A percentile compares a stretch with the other conserved stretches of the same genome.
Evolutionary conservation across 2,888 invertebrate genomes (phyloP).

Genomic region (Junonia oenone): DNA sequence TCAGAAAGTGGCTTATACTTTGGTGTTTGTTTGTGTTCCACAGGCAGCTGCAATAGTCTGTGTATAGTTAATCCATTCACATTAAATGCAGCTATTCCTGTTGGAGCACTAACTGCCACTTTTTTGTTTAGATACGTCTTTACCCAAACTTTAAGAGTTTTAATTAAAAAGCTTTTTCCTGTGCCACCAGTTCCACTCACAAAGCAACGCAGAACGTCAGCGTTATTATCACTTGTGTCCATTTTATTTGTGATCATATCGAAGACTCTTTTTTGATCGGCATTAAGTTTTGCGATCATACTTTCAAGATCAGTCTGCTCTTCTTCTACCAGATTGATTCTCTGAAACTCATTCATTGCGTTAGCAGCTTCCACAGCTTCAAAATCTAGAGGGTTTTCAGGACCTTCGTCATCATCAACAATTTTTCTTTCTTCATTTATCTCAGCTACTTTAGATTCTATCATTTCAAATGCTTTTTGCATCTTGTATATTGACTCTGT

Average conservation of each 20-base stretch:
- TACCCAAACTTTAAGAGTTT: conserved; percentile 35
- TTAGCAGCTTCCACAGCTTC: conserved; percentile 31
- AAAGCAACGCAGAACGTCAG: neutral
- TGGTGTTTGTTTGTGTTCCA: neutral
- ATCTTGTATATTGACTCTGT: conserved; percentile 4
- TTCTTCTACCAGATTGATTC: conserved; percentile 22
- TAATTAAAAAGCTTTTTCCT: conserved; percentile 30
- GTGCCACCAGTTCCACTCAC: neutral
- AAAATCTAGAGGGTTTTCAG: conserved; percentile 31
- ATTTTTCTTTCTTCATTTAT: conserved; percentile 25
- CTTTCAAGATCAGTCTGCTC: conserved; percentile 20
- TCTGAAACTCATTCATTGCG: conserved; percentile 31
- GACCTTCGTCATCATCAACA: conserved; percentile 25
- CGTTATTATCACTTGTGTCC: neutral
- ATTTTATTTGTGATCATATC: neutral
- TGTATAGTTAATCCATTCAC: conserved; percentile 40
- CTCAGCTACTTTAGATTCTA: conserved; percentile 27
- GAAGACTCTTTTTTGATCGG: neutral
- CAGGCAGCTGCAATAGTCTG: neutral
- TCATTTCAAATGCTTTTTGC: conserved; percentile 23
- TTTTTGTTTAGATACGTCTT: conserved; percentile 32
- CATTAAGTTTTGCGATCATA: neutral
- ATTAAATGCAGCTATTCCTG: conserved; percentile 44
- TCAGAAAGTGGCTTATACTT: neutral
- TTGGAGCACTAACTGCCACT: conserved; percentile 32